Evolutionary conservation across 2,113 vertebrate species (phyloP), one percentile per base, ranked within the genome.

Genomic region (Salvator merianae): DNA sequence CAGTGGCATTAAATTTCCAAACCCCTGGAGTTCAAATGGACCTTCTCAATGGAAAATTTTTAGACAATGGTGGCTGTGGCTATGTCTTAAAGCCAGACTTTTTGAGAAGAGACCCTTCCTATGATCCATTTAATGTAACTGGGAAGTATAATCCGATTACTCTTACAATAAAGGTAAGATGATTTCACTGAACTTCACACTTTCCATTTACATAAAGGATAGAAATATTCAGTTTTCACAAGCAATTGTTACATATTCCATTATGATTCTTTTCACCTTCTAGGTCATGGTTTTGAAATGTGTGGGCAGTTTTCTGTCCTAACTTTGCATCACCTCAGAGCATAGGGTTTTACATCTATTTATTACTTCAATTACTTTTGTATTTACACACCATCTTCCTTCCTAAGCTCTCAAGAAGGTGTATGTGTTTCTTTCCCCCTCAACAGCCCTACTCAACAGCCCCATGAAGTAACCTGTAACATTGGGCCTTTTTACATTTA

Each of bases 1-100:
- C 89, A 98, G 98, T 97, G 95, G 97, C 98, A 47, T 94, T 98
- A 84, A 98, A 98, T 94, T 98, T 97, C 92, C 97, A 98, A 90
- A 97, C 97, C 4, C 85, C 87, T 0, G 97, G 97, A 87, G 0
- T 94, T 40, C 88, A 95, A 10, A 98, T 98, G 97, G 97, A 98
- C 84, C 84, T 98, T 86, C 97, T 97, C 82, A 93, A 94, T 66
- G 98, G 97, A 28, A 97, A 96, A 93, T 99, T 98, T 96, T 94
- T 94, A 87, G 98, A 98, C 95, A 98, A 98, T 65, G 97, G 98
- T 50, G 92, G 96, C 20, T 97, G 96, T 84, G 98, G 98, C 22
- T 98, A 98, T 7, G 0, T 98, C 91, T 93, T 98, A 89, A 98
- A 98, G 92, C 97, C 97, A 3, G 32, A 84, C 0, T 96, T 97